phyloP scores from a whole-genome alignment of 2,888 invertebrate genomes.

The Odontothrips loti region DNA sequence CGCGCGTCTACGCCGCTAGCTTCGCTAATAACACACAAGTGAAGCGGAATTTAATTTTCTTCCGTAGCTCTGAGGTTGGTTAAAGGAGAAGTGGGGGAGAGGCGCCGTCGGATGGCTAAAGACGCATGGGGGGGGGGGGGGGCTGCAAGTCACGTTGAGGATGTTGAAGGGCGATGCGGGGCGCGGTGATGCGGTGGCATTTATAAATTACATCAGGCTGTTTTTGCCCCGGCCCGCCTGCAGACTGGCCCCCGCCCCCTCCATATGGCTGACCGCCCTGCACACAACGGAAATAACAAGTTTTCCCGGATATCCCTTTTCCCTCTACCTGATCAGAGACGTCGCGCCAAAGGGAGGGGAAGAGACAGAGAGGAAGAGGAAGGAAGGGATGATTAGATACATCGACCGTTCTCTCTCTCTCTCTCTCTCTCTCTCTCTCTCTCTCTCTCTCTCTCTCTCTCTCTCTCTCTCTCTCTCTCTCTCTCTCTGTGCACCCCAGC shows the following conservation, averaged over 20 bases:
- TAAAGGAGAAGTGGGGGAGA: not conserved
- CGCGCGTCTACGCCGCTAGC: too few species aligned
- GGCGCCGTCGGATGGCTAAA: not conserved
- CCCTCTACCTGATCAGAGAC: too few species aligned
- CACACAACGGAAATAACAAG: too few species aligned
- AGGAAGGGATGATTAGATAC: not conserved
- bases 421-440: not conserved
- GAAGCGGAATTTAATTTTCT: not conserved
- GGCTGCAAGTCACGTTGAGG: conserved; percentile 5
- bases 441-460: not conserved
- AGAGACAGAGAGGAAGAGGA: not conserved
- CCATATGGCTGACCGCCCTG: too few species aligned
- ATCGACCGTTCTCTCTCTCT: not conserved
- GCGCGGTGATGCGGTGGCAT: conserved; percentile 14
- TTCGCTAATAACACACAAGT: not conserved
- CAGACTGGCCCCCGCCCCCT: too few species aligned
- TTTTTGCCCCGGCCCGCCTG: not conserved
- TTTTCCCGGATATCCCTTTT: too few species aligned
- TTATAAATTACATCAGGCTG: conserved; percentile 14
- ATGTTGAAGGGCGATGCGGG: not conserved
- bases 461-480: not conserved
- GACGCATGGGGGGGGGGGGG: not conserved
- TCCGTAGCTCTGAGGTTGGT: not conserved
- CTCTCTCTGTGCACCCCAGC: too few species aligned
- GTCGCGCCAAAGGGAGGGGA: not conserved